phyloP scores from a whole-genome alignment of 2,797 vertebrate species.

The Dermochelys coriacea region DNA sequence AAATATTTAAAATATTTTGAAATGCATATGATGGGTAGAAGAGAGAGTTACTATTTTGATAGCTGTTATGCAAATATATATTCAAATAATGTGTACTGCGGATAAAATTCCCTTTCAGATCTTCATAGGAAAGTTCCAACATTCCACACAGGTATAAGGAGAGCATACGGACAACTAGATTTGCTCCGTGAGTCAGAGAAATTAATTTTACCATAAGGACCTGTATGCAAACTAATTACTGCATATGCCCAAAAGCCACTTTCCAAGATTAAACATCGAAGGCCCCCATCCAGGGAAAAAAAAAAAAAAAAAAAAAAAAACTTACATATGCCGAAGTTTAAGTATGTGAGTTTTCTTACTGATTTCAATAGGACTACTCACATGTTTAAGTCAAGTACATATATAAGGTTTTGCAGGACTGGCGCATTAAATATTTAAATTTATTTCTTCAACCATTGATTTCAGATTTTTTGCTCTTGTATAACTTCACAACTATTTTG shows the following conservation, averaged over 20 bases:
- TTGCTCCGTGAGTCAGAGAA: background rate
- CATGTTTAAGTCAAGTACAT: background rate
- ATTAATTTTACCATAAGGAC: background rate
- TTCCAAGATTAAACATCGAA: background rate
- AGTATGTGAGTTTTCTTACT: background rate
- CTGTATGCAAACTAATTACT: background rate
- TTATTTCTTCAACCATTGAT: background rate
- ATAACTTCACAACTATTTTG: background rate
- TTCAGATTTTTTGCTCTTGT: background rate
- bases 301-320: too few species aligned
- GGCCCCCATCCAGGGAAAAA: background rate
- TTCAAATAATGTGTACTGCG: constrained; percentile 34
- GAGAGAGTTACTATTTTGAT: background rate
- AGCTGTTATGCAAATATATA: constrained; percentile 8
- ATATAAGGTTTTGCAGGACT: background rate
- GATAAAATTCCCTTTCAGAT: constrained; percentile 2
- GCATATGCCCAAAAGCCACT: background rate
- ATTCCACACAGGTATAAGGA: background rate
- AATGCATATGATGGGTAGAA: constrained; percentile 24
- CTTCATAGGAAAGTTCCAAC: constrained; percentile 6
- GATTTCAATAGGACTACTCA: background rate
- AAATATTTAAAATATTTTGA: constrained; percentile 17
- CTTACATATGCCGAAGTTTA: background rate
- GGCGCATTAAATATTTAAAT: background rate
- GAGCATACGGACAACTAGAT: background rate